Conservation (phyloP, 2,113 vertebrate species). For the Prunella himalayana region DNA sequence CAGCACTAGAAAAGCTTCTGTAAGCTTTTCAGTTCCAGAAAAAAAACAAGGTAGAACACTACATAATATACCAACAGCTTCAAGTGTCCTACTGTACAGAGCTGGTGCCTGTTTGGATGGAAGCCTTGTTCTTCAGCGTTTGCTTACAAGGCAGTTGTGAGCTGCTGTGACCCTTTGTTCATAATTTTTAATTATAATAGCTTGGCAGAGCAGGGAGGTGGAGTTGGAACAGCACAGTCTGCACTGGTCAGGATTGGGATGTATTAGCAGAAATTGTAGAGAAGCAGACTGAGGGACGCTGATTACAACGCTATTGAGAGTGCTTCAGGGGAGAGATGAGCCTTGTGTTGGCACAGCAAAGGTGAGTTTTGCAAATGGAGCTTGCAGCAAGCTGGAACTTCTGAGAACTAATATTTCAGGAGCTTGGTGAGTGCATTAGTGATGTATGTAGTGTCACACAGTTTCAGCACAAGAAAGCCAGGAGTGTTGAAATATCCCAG, state of each 20-base stretch:
- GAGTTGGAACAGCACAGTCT: neutral
- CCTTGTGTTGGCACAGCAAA: neutral
- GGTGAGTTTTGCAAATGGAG: neutral
- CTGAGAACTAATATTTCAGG: neutral
- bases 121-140: neutral
- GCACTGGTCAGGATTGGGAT: neutral
- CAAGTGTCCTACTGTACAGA: neutral
- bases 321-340: neutral
- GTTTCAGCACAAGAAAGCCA: neutral
- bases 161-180: conserved; percentile 40
- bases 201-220: conserved; percentile 29
- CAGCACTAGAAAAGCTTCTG: neutral
- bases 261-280: neutral
- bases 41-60: neutral
- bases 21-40: conserved; percentile 3
- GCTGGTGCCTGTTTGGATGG: conserved; percentile 7
- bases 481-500: neutral
- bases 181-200: conserved; percentile 8
- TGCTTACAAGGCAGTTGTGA: conserved; percentile 40
- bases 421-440: neutral
- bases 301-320: neutral
- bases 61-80: neutral
- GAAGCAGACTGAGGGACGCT: neutral
- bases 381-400: neutral
- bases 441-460: neutral